Evolutionary conservation across 2,888 invertebrate species (phyloP), one percentile per base, ranked within the genome.

Genomic region (Drosophila koepferae): DNA sequence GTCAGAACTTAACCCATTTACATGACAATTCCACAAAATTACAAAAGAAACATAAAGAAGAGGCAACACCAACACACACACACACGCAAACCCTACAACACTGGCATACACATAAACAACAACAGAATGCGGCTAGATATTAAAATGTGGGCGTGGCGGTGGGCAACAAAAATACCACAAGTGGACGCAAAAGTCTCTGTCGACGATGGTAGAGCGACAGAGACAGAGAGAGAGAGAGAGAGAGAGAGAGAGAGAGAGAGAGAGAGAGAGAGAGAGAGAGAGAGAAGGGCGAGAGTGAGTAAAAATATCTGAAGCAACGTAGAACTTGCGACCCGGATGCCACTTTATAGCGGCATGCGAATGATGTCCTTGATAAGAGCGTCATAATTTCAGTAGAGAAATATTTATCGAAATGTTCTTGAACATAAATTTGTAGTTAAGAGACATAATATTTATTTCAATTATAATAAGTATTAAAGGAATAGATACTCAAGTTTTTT

Each of bases 1-100:
- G 82, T 75, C 81, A 75, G 79, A 85, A 85, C 81, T 85, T 82
- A 85, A 85, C 79, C 87, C 87, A 85, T 85, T 85, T 85, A 81
- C 85, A 85, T 85, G 82, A 82, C 87, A 85, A 81, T 85, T 82
- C 54, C 77, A 71, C 72, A 73, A 72, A 68, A 67, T 68, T 69
- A 66, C 41, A 64, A 68, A 68, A 63, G 44, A 75, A 72, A 59
- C 51, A 23, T 48, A 44, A 64, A 63, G 48, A 54, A 67, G 12
- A 54, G 14, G 7, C 54, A 23, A 36, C 59, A 14, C n/a, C 44
- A 10, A 68, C 23, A 69, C 20, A 20, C 20, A 20, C 20, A 20
- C 20, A 20, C 20, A 20, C 20, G 41, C 44, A 40, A 23, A 23
- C n/a, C n/a, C 46, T 46, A 58, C 53, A 48, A 71, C 23, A 56